Evolutionary conservation across 2,797 vertebrate genomes (phyloP).

Genomic region (Cuniculus paca): DNA sequence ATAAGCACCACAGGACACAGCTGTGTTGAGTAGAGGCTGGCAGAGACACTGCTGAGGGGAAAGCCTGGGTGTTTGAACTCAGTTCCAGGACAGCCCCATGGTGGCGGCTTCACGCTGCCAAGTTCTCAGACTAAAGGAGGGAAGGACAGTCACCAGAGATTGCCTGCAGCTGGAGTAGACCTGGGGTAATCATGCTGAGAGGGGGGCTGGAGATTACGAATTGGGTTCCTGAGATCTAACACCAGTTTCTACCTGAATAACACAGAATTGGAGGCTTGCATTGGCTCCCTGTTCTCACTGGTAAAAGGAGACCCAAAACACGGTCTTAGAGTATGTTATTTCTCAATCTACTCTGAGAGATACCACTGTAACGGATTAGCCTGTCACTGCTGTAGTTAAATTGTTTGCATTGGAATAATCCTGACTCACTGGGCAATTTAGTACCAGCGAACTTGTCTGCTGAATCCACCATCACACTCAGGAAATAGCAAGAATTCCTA

Average conservation of each 20-base stretch:
- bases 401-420: background rate
- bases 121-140: too few species aligned
- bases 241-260: too few species aligned
- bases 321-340: too few species aligned
- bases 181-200: too few species aligned
- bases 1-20: background rate
- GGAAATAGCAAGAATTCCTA: background rate
- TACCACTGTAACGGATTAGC: background rate
- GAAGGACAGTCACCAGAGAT: too few species aligned
- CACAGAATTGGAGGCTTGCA: too few species aligned
- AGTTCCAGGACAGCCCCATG: background rate
- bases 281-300: too few species aligned
- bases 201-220: too few species aligned
- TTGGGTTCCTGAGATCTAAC: too few species aligned
- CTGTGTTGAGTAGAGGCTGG: background rate
- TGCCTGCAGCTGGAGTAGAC: too few species aligned
- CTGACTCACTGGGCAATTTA: background rate
- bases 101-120: background rate
- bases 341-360: background rate
- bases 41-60: too few species aligned
- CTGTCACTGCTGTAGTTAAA: background rate
- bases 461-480: background rate
- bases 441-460: background rate
- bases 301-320: too few species aligned
- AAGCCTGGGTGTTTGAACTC: background rate